Evolutionary conservation across 2,113 vertebrate species (phyloP).

Genomic region (Seriola quinqueradiata): DNA sequence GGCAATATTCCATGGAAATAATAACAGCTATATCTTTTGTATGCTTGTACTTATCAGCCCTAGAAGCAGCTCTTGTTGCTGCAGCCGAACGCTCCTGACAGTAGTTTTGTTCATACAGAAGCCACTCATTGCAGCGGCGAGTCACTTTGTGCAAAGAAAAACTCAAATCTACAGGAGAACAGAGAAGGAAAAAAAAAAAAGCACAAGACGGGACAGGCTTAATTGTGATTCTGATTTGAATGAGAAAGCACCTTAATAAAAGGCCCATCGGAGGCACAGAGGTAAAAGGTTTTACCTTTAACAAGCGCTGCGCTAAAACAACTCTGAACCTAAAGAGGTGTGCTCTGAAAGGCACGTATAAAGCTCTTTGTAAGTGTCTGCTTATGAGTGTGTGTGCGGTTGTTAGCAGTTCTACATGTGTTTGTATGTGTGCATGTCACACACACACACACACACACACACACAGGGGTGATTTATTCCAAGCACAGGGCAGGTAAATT

Average conservation of each 20-base stretch:
- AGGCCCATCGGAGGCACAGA: slow-evolving; percentile 76
- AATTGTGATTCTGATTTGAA: slow-evolving; percentile 87
- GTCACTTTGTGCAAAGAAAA: slow-evolving; percentile 69
- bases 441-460: slow-evolving; percentile 39
- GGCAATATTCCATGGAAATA: slow-evolving; percentile 5
- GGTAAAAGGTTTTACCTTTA: slow-evolving; percentile 86
- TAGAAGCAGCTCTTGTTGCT: slow-evolving; percentile 1
- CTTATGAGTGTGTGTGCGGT: slow-evolving; percentile 61
- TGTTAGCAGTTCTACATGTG: slow-evolving; percentile 27
- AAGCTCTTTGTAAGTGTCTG: slow-evolving; percentile 77
- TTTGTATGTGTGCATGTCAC: slow-evolving; percentile 52
- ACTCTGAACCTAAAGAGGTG: slow-evolving; percentile 80
- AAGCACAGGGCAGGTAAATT: slow-evolving; percentile 87
- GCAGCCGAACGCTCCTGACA: background rate
- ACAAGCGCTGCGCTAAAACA: slow-evolving; percentile 81
- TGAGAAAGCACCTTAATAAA: slow-evolving; percentile 82
- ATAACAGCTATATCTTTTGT: slow-evolving; percentile 15
- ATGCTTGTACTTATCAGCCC: slow-evolving; percentile 5
- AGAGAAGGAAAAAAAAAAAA: slow-evolving; percentile 5
- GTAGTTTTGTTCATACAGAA: slow-evolving; percentile 17
- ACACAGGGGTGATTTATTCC: slow-evolving; percentile 84
- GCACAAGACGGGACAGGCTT: slow-evolving; percentile 61
- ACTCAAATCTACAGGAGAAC: slow-evolving; percentile 66
- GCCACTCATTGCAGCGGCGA: slow-evolving; percentile 53
- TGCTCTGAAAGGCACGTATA: slow-evolving; percentile 85